Conservation (phyloP, 92 coral and sea anemone species). For the Epizoanthus stellaris region DNA sequence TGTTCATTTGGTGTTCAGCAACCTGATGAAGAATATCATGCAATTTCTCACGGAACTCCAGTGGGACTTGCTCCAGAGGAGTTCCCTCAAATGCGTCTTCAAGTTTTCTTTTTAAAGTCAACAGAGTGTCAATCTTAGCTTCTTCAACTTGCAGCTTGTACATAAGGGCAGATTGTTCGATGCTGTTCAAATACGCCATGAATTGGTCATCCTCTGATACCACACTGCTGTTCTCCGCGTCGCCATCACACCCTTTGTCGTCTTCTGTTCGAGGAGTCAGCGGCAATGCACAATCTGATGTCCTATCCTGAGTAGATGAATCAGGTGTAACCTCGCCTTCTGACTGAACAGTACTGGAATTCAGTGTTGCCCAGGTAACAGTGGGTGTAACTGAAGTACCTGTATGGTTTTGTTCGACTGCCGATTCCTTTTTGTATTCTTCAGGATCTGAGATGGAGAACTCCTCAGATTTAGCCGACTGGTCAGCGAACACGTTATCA, state of each 20-base stretch:
- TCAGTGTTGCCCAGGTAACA: constrained; percentile 72
- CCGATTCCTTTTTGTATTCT: neutral
- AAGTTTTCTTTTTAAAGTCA: constrained; percentile 75
- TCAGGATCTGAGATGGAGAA: neutral
- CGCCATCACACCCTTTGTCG: constrained; percentile 65
- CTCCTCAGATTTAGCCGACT: neutral
- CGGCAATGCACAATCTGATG: neutral
- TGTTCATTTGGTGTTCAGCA: constrained; percentile 78
- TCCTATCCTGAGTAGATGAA: constrained; percentile 14
- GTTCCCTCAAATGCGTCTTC: constrained; percentile 95
- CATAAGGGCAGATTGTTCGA: constrained; percentile 90
- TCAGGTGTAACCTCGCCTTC: constrained; percentile 24
- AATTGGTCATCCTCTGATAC: constrained; percentile 80
- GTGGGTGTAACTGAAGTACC: constrained; percentile 35
- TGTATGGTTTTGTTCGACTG: neutral
- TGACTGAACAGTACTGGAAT: constrained; percentile 17
- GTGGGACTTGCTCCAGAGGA: constrained; percentile 89
- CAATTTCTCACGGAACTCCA: constrained; percentile 84
- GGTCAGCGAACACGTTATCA: constrained; percentile 56
- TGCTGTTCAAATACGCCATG: constrained; percentile 89
- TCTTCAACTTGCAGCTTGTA: constrained; percentile 92
- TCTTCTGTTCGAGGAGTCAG: constrained; percentile 26
- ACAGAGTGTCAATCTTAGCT: constrained; percentile 92
- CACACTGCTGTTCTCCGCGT: constrained; percentile 27
- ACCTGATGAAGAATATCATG: constrained; percentile 89